Evolutionary conservation across 2,797 vertebrate genomes (phyloP), one percentile per base, ranked within the genome.

Genomic region (Pseudochaenichthys georgianus): DNA sequence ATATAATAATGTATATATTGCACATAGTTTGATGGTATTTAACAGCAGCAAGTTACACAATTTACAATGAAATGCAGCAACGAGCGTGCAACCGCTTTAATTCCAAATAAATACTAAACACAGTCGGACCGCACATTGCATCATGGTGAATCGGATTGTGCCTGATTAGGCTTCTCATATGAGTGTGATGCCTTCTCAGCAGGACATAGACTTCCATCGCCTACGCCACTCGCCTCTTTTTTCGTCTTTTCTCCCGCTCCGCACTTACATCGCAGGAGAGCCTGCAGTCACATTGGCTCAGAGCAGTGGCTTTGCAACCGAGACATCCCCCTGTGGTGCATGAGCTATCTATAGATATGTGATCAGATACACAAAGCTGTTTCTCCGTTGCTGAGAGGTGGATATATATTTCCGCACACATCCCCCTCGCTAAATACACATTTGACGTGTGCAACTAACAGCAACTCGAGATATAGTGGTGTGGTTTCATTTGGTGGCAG

Each of bases 111-210:
- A 87, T 7, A 87, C 55, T 77, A 85, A 87, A 62, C 21, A 64
- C 70, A 71, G 41, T 59, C 23, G 42, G 8, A 13, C 47, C 13
- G 73, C 47, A 61, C 47, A 12, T 76, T 73, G 82, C 79, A 58
- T 88, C 83, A 82, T 2, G 19, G 52, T 60, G 80, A 85, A 82
- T 75, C 65, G 89, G 87, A 92, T 86, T 88, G 86, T 38, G 78
- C 61, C 77, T 75, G 87, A 87, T 89, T 81, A 73, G 75, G 66
- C 66, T 82, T 86, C 80, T 57, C 83, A 84, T 79, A 64, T 42
- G 73, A 81, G 73, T 31, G 72, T 70, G 80, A 87, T 78, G 81
- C 83, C 54, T 78, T 83, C 80, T 16, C 89, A 83, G 83, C 87
- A 2, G 34, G 90, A 54, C 47, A 52, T 84, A 87, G 80, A 85